phyloP scores from a whole-genome alignment of 2,888 invertebrate species.

The Melanargia galathea region DNA sequence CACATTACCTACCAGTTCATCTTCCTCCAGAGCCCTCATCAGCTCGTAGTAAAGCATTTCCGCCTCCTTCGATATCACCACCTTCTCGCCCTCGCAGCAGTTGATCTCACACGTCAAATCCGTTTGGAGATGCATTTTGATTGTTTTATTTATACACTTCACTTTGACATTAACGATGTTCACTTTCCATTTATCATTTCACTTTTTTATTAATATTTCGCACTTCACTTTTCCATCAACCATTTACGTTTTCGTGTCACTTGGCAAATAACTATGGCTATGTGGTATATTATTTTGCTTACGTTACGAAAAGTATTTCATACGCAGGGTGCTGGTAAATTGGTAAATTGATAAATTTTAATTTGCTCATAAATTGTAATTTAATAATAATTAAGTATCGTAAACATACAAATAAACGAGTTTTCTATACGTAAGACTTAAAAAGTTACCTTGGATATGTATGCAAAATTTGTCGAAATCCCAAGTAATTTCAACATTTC shows the following conservation, averaged over 20 bases:
- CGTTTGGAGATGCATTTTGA: constrained; percentile 74
- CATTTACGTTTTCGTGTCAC: neutral
- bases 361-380: no score
- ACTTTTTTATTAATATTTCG: neutral
- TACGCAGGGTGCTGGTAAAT: neutral
- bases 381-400: no score
- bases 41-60: constrained; percentile 80
- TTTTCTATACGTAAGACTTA: neutral
- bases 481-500: neutral
- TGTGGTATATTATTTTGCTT: neutral
- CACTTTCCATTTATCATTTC: constrained; percentile 38
- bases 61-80: constrained; percentile 76
- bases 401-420: neutral
- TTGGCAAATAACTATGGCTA: neutral
- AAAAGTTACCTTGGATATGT: neutral
- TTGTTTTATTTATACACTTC: constrained; percentile 40
- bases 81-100: constrained; percentile 60
- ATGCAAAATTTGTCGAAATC: neutral
- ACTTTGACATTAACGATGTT: constrained; percentile 35
- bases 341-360: neutral
- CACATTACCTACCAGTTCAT: constrained; percentile 69
- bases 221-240: neutral
- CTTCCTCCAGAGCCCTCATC: constrained; percentile 74
- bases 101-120: constrained; percentile 68
- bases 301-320: neutral